Conservation (phyloP, 2,888 invertebrate species). For the Steinernema hermaphroditum region DNA sequence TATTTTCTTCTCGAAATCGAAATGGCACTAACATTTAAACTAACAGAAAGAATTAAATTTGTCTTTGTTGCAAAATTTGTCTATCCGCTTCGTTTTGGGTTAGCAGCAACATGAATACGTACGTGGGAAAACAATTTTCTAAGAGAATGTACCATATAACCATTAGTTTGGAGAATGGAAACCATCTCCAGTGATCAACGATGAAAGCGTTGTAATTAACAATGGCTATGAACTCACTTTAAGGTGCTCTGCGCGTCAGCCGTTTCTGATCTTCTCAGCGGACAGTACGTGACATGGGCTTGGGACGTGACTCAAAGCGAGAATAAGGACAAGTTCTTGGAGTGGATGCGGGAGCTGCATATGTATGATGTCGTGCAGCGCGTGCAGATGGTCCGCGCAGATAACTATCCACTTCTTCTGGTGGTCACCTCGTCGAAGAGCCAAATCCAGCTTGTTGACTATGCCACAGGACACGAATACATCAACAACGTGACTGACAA, state of each 20-base stretch:
- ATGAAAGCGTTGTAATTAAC: too few species aligned
- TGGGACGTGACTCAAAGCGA: conserved; percentile 92
- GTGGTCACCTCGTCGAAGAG: conserved; percentile 40
- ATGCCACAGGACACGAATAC: background rate
- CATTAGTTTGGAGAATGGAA: too few species aligned
- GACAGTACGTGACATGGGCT: conserved; percentile 90
- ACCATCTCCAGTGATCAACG: too few species aligned
- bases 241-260: conserved; percentile 82
- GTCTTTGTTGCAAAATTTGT: too few species aligned
- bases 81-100: too few species aligned
- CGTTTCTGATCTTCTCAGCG: conserved; percentile 83
- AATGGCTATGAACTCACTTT: too few species aligned
- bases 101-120: too few species aligned
- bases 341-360: conserved; percentile 46
- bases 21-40: too few species aligned
- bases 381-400: conserved; percentile 3
- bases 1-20: too few species aligned
- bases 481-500: conserved; percentile 4
- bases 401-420: conserved; percentile 55
- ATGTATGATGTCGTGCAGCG: conserved; percentile 42
- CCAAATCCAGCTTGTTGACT: background rate
- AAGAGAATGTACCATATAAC: too few species aligned
- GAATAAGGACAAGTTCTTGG: conserved; percentile 77
- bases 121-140: too few species aligned
- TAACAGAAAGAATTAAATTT: too few species aligned